Base-by-base conservation (phyloP, 1,140 invertebrate genomes). In the Aphelinus certus region DNA sequence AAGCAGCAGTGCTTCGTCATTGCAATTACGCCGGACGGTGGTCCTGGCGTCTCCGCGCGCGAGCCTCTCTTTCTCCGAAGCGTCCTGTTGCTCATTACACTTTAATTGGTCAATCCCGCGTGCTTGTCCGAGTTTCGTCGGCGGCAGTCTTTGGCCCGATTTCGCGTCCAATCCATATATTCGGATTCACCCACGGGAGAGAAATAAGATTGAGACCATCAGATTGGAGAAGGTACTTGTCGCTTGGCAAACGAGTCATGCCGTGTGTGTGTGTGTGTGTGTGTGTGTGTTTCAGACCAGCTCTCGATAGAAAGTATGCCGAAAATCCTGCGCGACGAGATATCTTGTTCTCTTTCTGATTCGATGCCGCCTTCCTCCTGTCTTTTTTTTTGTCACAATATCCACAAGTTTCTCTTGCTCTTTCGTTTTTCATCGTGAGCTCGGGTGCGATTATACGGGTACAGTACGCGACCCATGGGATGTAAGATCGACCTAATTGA, bases 221-320 rank as follows among this genome's bases (percentile, higher is more conserved):
- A 65, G 63, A 65, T 51, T 2, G 1, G 48, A 4, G 48, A 65
- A n/a, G 47, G 67, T 64, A 62, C 48, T 65, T 64, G 26, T 73
- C 51, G 26, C 26, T 26, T 26, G 26, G 51, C 51, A 53, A 4
- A 6, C 51, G 51, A 53, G 9, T 53, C 51, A 53, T 6, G 4
- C 43, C 51, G 51, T 53, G 51, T 53, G 51, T 9, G 51, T 0
- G 9, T 53, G 51, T 53, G 51, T 9, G 51, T 0, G 9, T 53
- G 58, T 26, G 58, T 6, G 58, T 5, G 43, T 26, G 43, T 64
- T 67, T n/a, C 6, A 0, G 5, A 3, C 70, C 71, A 53, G 73
- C 51, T 26, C 26, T 26, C 64, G 74, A 78, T 78, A 77, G 85
- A 86, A 88, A 88, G 87, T 88, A 81, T 87, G 87, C 87, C 87